Evolutionary conservation across 2,888 invertebrate species (phyloP), one percentile per base, ranked within the genome.

Genomic region (Drosophila maculinotata): DNA sequence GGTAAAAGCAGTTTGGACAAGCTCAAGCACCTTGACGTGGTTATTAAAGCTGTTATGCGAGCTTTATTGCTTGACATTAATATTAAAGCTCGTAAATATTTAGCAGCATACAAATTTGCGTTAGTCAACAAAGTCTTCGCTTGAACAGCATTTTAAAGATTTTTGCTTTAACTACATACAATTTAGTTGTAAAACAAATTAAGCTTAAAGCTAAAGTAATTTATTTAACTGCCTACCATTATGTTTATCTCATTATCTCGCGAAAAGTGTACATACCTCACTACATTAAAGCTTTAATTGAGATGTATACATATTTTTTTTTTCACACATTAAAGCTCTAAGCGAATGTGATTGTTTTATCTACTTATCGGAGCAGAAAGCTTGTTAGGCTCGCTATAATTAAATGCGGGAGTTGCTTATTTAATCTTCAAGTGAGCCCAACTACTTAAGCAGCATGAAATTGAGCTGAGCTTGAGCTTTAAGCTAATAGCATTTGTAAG

Each of bases 401-500:
- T 20, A 9, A 38, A 2, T 36, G 1, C 0, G 1, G 6, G n/a
- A 12, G 2, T 8, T 8, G 17, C 14, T 10, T 23, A 20, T 14
- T 33, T 12, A 42, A 26, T 14, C 15, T 42, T 44, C 10, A 17
- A n/a, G 28, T 7, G 1, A 23, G 25, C 12, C 12, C n/a, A 6
- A 12, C 2, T 17, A 23, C 3, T 26, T 26, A 17, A 8, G 25
- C 4, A 15, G 35, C 17, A 4, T 10, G 7, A 1, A 28, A 3
- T 39, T 33, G 26, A 39, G 4, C 10, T 39, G 1, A 25, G 42
- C 23, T 25, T 9, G 3, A 10, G 17, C 14, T 14, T 28, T 28
- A 42, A 25, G 62, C 54, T 36, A 9, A 28, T 69, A 17, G 42
- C 47, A 68, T 62, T 69, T 36, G 6, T 10, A 36, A 5, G 23